These are phyloP conservation scores for Phataginus tricuspis DNA, from an alignment of 2,797 vertebrate species.

Conservation along the genomic window DNA sequence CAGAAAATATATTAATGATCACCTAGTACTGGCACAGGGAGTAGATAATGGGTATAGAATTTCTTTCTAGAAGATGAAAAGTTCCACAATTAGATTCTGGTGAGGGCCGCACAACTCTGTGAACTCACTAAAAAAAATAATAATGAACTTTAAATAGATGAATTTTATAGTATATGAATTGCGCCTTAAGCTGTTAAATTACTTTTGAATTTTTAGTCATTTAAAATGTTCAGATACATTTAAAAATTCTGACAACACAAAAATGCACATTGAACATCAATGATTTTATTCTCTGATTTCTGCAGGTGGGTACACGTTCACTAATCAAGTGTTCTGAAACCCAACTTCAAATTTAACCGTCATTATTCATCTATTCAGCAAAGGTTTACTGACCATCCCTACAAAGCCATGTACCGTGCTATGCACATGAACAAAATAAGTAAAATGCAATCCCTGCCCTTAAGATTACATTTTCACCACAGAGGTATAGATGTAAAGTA, in stretches of 20 bases:
- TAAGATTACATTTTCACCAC: background rate
- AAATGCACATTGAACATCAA: background rate
- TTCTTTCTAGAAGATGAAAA: slow-evolving; percentile 1
- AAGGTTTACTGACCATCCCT: background rate
- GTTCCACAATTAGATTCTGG: background rate
- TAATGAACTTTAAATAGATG: background rate
- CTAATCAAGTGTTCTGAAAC: background rate
- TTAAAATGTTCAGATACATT: background rate
- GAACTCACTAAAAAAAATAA: background rate
- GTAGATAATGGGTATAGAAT: background rate
- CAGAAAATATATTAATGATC: background rate
- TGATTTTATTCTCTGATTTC: background rate
- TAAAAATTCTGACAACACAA: background rate
- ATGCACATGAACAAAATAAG: background rate
- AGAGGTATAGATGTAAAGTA: background rate
- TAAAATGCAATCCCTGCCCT: background rate
- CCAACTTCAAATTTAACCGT: background rate
- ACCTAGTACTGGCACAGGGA: background rate
- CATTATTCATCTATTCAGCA: background rate
- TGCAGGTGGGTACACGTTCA: background rate
- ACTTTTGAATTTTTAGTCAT: background rate
- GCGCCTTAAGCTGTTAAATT: background rate
- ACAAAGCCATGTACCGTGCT: background rate
- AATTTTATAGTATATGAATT: background rate
- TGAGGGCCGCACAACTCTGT: background rate